phyloP scores from a whole-genome alignment of 2,113 vertebrate species.

The Dromiciops gliroides region DNA sequence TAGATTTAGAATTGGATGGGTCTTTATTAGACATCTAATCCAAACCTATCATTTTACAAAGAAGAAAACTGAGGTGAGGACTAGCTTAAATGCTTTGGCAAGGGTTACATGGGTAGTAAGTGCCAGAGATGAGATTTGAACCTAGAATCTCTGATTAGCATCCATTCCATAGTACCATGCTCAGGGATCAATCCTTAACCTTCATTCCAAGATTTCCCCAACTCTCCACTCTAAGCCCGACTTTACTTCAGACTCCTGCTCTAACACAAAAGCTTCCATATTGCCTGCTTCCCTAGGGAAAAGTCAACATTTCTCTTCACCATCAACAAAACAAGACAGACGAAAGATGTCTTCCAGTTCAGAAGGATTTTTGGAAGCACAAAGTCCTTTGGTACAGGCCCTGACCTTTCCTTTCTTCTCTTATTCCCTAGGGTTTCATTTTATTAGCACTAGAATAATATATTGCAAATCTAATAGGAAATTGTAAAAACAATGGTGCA shows the following conservation, averaged over 20 bases:
- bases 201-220: background rate
- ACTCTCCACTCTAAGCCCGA: background rate
- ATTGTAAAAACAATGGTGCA: slow-evolving; percentile 53
- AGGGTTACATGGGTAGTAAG: background rate
- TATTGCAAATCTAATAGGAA: slow-evolving; percentile 53
- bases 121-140: background rate
- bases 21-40: background rate
- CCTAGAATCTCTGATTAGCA: background rate
- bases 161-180: background rate
- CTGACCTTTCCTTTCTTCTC: background rate
- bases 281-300: background rate
- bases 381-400: background rate
- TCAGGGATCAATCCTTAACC: background rate
- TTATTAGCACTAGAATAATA: slow-evolving; percentile 12
- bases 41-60: background rate
- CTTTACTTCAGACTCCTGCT: background rate
- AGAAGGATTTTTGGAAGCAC: background rate
- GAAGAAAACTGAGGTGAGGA: background rate
- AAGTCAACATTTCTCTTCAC: background rate
- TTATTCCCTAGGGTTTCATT: slow-evolving; percentile 29
- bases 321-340: background rate
- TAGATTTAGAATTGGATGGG: background rate
- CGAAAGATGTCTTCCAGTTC: background rate
- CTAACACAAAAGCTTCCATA: background rate
- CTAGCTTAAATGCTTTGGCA: background rate